A percentile compares a stretch with the other conserved stretches of the same genome.
These are phyloP conservation scores for Zingel zingel DNA, from an alignment of 2,113 vertebrate genomes.

Conservation along the genomic window DNA sequence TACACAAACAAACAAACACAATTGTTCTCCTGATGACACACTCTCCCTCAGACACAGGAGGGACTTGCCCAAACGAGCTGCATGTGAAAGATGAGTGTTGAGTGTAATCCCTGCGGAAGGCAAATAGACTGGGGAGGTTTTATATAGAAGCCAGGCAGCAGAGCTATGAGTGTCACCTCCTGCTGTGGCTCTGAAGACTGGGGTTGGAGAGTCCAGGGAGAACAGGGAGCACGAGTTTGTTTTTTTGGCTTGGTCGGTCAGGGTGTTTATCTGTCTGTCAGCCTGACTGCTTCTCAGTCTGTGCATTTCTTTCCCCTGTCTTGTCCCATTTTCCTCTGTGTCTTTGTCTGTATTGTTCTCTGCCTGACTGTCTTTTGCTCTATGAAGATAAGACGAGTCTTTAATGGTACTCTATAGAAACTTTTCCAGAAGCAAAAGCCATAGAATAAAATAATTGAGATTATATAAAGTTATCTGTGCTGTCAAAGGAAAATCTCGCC, in stretches of 20 bases:
- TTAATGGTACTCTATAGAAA: slow-evolving; percentile 71
- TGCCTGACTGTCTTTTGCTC: slow-evolving; percentile 50
- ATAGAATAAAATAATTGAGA: slow-evolving; percentile 21
- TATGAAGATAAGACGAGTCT: slow-evolving; percentile 69
- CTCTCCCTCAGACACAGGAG: slow-evolving; percentile 52
- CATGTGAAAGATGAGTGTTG: slow-evolving; percentile 64
- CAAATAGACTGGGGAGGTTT: slow-evolving; percentile 72
- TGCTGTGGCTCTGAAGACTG: slow-evolving; percentile 68
- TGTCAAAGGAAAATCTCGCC: slow-evolving; percentile 24
- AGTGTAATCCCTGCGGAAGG: slow-evolving; percentile 74
- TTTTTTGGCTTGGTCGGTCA: slow-evolving; percentile 33
- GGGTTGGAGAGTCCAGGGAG: slow-evolving; percentile 58
- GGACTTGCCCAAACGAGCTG: slow-evolving; percentile 68
- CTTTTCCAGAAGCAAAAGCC: slow-evolving; percentile 57
- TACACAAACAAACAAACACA: slow-evolving; percentile 54
- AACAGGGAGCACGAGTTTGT: slow-evolving; percentile 49
- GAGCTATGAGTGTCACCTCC: slow-evolving; percentile 61
- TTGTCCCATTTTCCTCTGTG: slow-evolving; percentile 69
- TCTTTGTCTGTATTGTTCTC: slow-evolving; percentile 61
- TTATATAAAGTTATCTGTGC: slow-evolving; percentile 42
- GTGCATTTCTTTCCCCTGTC: slow-evolving; percentile 42
- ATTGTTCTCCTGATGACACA: slow-evolving; percentile 54
- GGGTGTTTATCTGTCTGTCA: slow-evolving; percentile 55
- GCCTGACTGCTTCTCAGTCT: slow-evolving; percentile 44
- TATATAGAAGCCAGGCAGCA: slow-evolving; percentile 50